These are phyloP conservation scores for Ciconia stormi DNA, from an alignment of 2,113 vertebrate species.

Conservation along the genomic window DNA sequence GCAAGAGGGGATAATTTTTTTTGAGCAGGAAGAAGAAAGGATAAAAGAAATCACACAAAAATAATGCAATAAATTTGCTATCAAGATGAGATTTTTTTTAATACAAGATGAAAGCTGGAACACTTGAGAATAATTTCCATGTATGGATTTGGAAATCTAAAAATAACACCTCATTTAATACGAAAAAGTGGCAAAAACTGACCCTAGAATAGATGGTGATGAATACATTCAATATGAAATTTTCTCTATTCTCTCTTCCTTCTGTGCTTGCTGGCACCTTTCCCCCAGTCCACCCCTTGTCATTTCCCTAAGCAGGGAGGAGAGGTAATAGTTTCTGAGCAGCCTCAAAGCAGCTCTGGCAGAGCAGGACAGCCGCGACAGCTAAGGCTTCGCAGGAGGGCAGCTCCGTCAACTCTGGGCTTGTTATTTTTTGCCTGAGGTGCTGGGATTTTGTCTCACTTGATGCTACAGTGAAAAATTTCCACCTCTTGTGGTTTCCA, in stretches of 20 bases:
- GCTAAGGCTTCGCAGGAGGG: background rate
- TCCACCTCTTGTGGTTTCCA: background rate
- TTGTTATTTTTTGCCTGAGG: background rate
- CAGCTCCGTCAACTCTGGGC: fast-evolving
- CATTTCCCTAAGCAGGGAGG: background rate
- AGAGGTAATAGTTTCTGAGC: background rate
- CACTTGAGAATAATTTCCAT: slow-evolving; percentile 45
- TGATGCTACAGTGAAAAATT: background rate
- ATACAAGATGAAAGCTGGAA: background rate
- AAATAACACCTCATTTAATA: slow-evolving; percentile 40
- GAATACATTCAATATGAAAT: background rate
- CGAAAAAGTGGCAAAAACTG: background rate
- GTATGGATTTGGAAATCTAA: slow-evolving; percentile 36
- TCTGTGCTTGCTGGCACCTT: background rate
- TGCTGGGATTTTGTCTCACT: background rate
- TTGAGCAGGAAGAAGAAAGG: background rate
- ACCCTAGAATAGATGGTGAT: slow-evolving; percentile 30
- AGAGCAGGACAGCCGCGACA: background rate
- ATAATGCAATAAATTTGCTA: background rate
- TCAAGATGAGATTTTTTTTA: background rate
- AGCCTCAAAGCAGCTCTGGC: background rate
- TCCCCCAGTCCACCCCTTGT: background rate
- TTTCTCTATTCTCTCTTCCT: slow-evolving; percentile 26
- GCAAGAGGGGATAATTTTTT: background rate
- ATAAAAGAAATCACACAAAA: slow-evolving; percentile 2